Evolutionary conservation across 2,113 vertebrate genomes (phyloP).

Genomic region (Odontophorus gujanensis): DNA sequence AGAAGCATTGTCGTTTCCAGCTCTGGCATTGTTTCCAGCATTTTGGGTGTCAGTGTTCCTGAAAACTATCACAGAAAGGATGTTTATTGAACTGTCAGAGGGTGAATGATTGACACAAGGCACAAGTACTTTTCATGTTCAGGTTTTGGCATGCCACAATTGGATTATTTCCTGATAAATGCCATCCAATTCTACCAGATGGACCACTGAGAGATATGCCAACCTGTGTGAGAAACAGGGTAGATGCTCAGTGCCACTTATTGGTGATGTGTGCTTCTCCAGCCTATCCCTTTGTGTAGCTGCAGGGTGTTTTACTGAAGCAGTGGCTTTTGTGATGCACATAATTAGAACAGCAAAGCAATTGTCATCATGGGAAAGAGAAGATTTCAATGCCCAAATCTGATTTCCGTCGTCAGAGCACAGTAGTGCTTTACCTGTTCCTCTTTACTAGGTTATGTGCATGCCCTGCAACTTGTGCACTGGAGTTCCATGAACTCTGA

Average conservation of each 20-base stretch:
- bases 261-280: slow-evolving; percentile 69
- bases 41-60: slow-evolving; percentile 67
- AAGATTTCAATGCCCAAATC: slow-evolving; percentile 23
- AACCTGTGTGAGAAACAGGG: slow-evolving; percentile 70
- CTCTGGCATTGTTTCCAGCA: slow-evolving; percentile 73
- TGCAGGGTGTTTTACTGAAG: slow-evolving; percentile 67
- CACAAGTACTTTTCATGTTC: slow-evolving; percentile 77
- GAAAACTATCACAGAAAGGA: slow-evolving; percentile 76
- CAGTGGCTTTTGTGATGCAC: slow-evolving; percentile 59
- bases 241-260: slow-evolving; percentile 70
- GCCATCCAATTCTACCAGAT: slow-evolving; percentile 76
- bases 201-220: slow-evolving; percentile 74
- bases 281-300: slow-evolving; percentile 70
- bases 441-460: slow-evolving; percentile 3
- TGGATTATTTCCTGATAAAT: slow-evolving; percentile 81
- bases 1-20: slow-evolving; percentile 65
- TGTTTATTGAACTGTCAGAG: slow-evolving; percentile 78
- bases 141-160: slow-evolving; percentile 77
- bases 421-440: neutral
- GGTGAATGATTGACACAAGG: slow-evolving; percentile 78
- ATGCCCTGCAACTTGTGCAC: neutral
- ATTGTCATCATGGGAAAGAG: slow-evolving; percentile 10
- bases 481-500: slow-evolving; percentile 29
- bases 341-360: slow-evolving; percentile 64
- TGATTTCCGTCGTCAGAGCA: slow-evolving; percentile 23